Conservation (phyloP, 2,888 invertebrate species). For the Teleogryllus oceanicus region DNA sequence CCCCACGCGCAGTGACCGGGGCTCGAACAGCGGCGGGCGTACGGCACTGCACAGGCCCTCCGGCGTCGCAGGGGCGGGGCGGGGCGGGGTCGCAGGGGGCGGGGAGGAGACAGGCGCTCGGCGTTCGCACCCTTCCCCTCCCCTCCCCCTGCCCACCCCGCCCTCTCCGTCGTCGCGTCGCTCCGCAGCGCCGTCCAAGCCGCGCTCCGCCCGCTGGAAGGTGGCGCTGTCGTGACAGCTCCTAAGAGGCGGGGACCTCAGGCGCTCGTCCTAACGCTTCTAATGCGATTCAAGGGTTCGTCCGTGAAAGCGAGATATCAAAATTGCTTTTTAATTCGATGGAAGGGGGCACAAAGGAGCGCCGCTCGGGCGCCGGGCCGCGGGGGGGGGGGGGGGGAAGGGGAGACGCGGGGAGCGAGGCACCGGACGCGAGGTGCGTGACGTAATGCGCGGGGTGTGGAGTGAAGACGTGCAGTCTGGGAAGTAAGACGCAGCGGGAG, state of each 20-base stretch:
- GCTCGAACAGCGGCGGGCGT: no score
- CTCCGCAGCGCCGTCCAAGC: not conserved
- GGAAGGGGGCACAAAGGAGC: not conserved
- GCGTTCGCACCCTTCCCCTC: not conserved
- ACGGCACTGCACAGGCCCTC: no score
- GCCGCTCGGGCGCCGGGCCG: no score
- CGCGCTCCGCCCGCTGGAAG: not conserved
- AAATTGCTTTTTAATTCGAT: slow-evolving; percentile 18
- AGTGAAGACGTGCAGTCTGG: no score
- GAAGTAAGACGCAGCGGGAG: no score
- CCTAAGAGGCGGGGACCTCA: no score
- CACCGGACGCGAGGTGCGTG: no score
- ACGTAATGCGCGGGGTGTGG: no score
- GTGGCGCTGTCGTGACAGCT: not conserved
- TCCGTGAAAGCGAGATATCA: slow-evolving; percentile 9
- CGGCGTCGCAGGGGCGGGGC: no score
- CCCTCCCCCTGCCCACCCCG: not conserved
- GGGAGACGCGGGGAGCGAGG: no score
- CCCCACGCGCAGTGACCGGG: no score
- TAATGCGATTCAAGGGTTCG: slow-evolving; percentile 9
- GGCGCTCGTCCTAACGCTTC: not conserved
- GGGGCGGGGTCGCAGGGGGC: not conserved
- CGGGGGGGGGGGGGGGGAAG: no score
- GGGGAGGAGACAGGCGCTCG: not conserved
- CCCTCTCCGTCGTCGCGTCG: not conserved